Evolutionary conservation across 2,113 vertebrate genomes (phyloP), one percentile per base, ranked within the genome.

Genomic region (Centropristis striata): DNA sequence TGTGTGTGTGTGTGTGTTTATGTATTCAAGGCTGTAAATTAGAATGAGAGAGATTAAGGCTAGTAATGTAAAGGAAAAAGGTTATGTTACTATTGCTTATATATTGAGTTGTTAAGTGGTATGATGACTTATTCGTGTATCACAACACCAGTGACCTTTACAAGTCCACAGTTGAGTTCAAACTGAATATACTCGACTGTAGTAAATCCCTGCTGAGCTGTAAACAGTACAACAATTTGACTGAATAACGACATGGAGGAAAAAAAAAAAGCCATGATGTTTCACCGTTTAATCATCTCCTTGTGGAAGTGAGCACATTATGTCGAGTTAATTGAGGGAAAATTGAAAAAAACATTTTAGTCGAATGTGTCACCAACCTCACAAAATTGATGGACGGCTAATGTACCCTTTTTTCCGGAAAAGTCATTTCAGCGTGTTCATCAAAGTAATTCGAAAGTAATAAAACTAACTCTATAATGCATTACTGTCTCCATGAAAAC

Each of bases 401-500:
- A 86, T 75, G 84, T 28, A 78, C 63, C 66, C 81, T 78, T 85
- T 71, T 74, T 74, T 72, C 78, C 46, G 1, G 58, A 71, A 73
- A 71, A 90, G 78, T 72, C 68, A 61, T 87, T 84, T 73, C 8
- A 37, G 28, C 42, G 76, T 59, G 87, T 84, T 89, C 85, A 86
- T 90, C 86, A 86, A 85, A 85, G 83, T 87, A 81, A 92, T 91
- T 90, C 2, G 0, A 70, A 83, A 85, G 84, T 84, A 80, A 88
- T 90, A 86, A 86, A 91, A 87, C 68, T 76, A 80, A 70, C 47
- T 75, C 58, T 57, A 78, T 75, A 83, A 75, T 75, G 54, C 71
- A 84, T 82, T 80, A 87, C 68, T 82, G 72, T 84, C 86, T 75
- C 69, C 61, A 36, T 3, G 46, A 50, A 64, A 85, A 81, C 55